Evolutionary conservation across 2,888 invertebrate genomes (phyloP), one percentile per base, ranked within the genome.

Genomic region (Ochropleura leucogaster): DNA sequence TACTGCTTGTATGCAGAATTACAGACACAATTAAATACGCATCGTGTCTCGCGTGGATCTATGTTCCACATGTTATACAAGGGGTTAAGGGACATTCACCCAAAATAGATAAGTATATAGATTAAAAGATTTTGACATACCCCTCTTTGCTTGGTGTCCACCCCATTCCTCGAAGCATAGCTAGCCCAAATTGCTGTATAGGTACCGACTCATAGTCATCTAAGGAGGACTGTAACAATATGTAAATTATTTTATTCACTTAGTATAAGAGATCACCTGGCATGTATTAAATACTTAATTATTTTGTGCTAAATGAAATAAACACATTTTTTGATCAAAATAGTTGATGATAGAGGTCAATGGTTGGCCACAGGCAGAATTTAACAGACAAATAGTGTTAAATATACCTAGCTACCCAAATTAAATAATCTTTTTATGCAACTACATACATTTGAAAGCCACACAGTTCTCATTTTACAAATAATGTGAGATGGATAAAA

Each of bases 111-210:
- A 4, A 55, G 57, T 30, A 30, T 10, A 16, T 30, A 57, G 16
- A 57, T 30, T n/a, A 68, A n/a, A 44, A n/a, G 16, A 59, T 4
- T 8, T 20, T 0, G 16, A 71, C 85, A 92, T 79, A 96, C 96
- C 92, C 90, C 42, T 96, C 94, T 80, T 94, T 89, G 97, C 97
- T 97, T 69, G 98, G 98, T 69, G 97, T 97, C 98, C 98, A 98
- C 14, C 99, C 99, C 99, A 99, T 99, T 12, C 99, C 99, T 79
- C 99, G 96, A 2, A 99, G 96, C 98, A 99, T 98, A 0, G 99
- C 99, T 91, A 98, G 90, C 5, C 99, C 99, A 97, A 98, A 99
- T 71, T 98, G 97, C 89, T 96, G 94, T 63, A 98, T 97, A 0
- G 98, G 98, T 66, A 98, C 97, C 30, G 97, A 93, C 60, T 98